These are phyloP conservation scores for Callospermophilus lateralis DNA, from an alignment of 2,113 vertebrate genomes.

Conservation along the genomic window DNA sequence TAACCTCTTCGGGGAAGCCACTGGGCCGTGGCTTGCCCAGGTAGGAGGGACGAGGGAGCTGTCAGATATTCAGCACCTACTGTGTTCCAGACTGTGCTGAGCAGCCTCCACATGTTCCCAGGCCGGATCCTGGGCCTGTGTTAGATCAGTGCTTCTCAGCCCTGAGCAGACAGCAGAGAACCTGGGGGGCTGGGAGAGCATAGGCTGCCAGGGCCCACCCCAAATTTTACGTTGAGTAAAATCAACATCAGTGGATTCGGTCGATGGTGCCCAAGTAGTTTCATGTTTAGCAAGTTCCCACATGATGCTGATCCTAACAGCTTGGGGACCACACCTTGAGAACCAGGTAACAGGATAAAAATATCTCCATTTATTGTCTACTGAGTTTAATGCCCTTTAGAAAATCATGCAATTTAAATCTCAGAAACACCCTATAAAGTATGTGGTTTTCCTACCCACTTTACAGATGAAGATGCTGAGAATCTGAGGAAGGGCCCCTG, in stretches of 20 bases:
- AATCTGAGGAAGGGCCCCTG: not conserved
- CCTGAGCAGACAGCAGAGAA: not conserved
- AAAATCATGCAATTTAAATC: not conserved
- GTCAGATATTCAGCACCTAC: not conserved
- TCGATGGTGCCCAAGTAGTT: not conserved
- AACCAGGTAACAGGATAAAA: not conserved
- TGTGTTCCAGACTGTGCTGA: not conserved
- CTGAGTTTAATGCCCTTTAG: not conserved
- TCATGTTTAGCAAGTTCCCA: not conserved
- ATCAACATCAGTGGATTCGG: not conserved
- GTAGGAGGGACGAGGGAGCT: not conserved
- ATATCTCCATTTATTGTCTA: not conserved
- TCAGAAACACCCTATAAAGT: not conserved
- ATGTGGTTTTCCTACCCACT: not conserved
- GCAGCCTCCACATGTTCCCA: not conserved
- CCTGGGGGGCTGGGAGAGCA: not conserved
- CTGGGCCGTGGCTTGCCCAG: constrained; percentile 59
- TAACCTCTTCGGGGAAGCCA: constrained; percentile 78
- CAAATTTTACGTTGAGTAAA: not conserved
- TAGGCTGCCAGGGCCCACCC: not conserved
- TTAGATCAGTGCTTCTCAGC: not conserved
- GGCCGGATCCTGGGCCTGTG: not conserved
- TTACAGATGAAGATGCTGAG: not conserved
- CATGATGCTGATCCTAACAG: not conserved
- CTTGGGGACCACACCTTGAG: not conserved